Base-by-base conservation (phyloP, 2,113 vertebrate species). In the Elanoides forficatus region DNA sequence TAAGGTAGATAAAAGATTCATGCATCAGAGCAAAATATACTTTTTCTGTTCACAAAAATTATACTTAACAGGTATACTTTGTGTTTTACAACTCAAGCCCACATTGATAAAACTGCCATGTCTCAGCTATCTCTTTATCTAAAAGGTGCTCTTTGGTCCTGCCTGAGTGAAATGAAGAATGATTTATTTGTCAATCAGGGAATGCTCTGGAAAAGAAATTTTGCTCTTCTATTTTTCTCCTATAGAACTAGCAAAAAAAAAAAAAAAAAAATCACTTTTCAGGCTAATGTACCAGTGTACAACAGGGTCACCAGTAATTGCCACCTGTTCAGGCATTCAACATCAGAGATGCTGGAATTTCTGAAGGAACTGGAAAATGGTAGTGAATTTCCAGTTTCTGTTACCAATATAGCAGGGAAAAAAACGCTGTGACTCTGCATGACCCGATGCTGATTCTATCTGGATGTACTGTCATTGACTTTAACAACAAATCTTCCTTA, bases 11-110 rank as follows among this genome's bases (percentile, higher is more conserved):
- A 68, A 88, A 89, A 92, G 23, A 88, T 84, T 92, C 75, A 74
- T 74, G 42, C 14, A 29, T 36, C 45, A 72, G 29, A 92, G 42
- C 47, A 53, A 97, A 85, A 94, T 58, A 71, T 19, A 81, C 34
- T 55, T 86, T 63, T 92, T 71, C 34, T 71, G 56, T 81, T 91
- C 66, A 80, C 65, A 95, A 85, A 85, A 90, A 88, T 94, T 82
- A 70, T 60, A 87, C 11, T 63, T 91, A 85, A 79, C 93, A 75
- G 16, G 38, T 79, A 68, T 42, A 53, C 42, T 78, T 91, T 38
- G 16, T 72, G 58, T 87, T 93, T 94, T 74, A 80, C 40, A 82
- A 55, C 42, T 66, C 72, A 71, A 92, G 50, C 17, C 30, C 19
- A 74, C 59, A 29, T 30, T 82, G 71, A 91, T 38, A 91, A 90